Conservation (phyloP, 2,888 invertebrate species). For the Eristalis pertinax region DNA sequence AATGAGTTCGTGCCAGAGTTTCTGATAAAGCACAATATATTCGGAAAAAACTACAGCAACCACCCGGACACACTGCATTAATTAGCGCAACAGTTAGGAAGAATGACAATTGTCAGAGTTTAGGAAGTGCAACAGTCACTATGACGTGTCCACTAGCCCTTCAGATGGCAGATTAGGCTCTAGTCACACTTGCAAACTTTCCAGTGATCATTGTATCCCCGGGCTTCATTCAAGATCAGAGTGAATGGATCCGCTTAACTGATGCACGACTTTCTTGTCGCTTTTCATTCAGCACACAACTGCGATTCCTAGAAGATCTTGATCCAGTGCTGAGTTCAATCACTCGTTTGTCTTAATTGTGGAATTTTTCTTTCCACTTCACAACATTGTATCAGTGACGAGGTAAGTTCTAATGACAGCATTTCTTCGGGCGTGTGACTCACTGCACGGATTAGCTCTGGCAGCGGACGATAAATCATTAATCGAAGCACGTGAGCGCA, state of each 20-base stretch:
- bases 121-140: no score
- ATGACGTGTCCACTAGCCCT: neutral
- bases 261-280: neutral
- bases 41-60: no score
- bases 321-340: neutral
- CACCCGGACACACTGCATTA: no score
- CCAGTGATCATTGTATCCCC: neutral
- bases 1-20: no score
- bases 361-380: neutral
- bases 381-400: neutral
- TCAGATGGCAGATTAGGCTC: neutral
- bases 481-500: neutral
- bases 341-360: neutral
- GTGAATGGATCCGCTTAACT: neutral
- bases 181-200: neutral
- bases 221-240: neutral
- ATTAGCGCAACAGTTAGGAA: no score
- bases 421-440: neutral
- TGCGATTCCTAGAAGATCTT: neutral
- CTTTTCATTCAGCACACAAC: neutral
- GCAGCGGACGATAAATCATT: neutral
- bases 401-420: neutral
- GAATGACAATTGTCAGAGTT: no score
- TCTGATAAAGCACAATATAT: no score
- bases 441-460: neutral